Base-by-base conservation (phyloP, 1,140 invertebrate genomes). In the Rhynchophorus ferrugineus region DNA sequence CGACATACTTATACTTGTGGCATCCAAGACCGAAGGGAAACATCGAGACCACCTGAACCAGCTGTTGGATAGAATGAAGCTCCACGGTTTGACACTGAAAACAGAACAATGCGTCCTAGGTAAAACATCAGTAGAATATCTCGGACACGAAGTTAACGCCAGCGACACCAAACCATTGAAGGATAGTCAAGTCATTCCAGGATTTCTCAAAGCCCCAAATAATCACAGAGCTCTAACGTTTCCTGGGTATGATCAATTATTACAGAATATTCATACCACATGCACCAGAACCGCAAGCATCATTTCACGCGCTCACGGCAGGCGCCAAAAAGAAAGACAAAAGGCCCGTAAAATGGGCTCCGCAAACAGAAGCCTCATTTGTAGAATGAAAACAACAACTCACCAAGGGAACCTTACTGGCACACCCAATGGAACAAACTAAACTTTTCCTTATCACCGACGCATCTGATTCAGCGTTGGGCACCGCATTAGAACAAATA, bases 1-100 rank as follows among this genome's bases (percentile, higher is more conserved):
- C 39, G 67, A 72, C 39, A 62, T 72, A 34, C 33, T 73, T 0
- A 58, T 73, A n/a, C 63, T 62, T 0, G 67, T 66, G 8, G 34
- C 35, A 6, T n/a, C n/a, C n/a, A n/a, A n/a, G n/a, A n/a, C n/a
- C n/a, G n/a, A n/a, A n/a, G n/a, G n/a, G n/a, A n/a, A n/a, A n/a
- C n/a, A n/a, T n/a, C n/a, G n/a, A n/a, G n/a, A n/a, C n/a, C n/a
- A n/a, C n/a, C n/a, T n/a, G 19, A 50, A 1, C 41, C 49, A 18
- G 54, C 14, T 68, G 0, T 64, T 70, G 11, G 13, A 58, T 16
- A 36, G 57, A 3, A 42, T 69, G 6, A n/a, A 48, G 3, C 29
- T 57, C 6, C 57, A 60, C 44, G 58, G 57, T 1, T 6, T 72
- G 1, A 20, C 44, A 1, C 60, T 69, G 1, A 70, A 71, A 44